phyloP scores from a whole-genome alignment of 64 coral and sea anemone species.

The Acropora tenuis region DNA sequence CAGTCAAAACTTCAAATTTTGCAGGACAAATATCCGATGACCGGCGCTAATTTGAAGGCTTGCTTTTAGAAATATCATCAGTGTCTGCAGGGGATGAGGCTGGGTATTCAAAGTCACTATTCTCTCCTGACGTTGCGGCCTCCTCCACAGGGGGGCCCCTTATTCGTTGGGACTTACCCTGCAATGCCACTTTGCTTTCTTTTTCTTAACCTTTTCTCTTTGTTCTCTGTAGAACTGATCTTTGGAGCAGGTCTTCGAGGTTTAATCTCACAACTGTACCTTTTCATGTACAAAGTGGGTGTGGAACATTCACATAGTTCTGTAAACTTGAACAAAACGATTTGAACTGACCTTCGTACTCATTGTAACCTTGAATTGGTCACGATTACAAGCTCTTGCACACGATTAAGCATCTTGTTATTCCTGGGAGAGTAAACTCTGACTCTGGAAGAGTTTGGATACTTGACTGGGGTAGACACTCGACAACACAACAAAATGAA shows the following conservation, averaged over 20 bases:
- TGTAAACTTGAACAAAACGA: conserved; percentile 52
- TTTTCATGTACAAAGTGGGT: conserved; percentile 60
- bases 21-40: too few species aligned
- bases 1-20: too few species aligned
- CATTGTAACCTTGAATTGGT: conserved; percentile 47
- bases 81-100: neutral
- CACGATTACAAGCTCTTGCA: conserved; percentile 28
- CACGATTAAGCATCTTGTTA: conserved; percentile 39
- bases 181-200: neutral
- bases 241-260: conserved; percentile 10
- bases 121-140: neutral
- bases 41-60: too few species aligned
- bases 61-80: neutral
- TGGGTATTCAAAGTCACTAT: neutral
- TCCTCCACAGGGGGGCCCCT: neutral
- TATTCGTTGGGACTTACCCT: neutral
- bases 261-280: conserved; percentile 10
- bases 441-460: too few species aligned
- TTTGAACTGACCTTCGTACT: conserved; percentile 65
- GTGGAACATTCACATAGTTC: conserved; percentile 15
- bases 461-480: too few species aligned
- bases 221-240: neutral
- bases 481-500: too few species aligned
- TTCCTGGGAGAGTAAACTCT: conserved; percentile 47
- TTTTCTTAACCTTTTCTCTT: neutral